Conservation (phyloP, 2,888 invertebrate genomes). For the Drosophila kokeensis region DNA sequence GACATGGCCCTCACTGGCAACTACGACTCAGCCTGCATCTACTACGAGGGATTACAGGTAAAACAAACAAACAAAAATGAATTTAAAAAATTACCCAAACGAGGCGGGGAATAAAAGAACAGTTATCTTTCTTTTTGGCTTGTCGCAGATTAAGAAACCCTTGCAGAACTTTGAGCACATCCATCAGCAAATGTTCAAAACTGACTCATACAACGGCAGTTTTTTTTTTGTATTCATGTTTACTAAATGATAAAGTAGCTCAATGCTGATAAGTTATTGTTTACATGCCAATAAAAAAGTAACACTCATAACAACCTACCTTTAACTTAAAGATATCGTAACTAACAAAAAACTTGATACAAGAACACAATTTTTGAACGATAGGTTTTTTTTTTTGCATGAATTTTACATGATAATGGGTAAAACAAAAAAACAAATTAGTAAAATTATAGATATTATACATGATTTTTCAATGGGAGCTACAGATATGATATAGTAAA, state of each 20-base stretch:
- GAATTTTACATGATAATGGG: too few species aligned
- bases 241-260: not conserved
- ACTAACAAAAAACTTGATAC: not conserved
- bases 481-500: not conserved
- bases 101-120: constrained; percentile 5
- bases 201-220: not conserved
- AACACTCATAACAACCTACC: not conserved
- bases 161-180: not conserved
- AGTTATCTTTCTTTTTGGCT: not conserved
- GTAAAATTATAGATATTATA: not conserved
- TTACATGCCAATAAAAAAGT: not conserved
- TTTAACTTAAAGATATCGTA: not conserved
- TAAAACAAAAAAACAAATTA: not conserved
- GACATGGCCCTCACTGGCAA: constrained; percentile 98
- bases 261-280: not conserved
- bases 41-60: constrained; percentile 71
- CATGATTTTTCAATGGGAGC: not conserved
- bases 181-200: not conserved
- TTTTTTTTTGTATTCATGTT: not conserved
- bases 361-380: not conserved
- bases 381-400: not conserved
- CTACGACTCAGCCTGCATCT: constrained; percentile 93
- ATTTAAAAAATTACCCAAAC: not conserved
- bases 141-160: constrained; percentile 4
- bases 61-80: not conserved